phyloP scores from a whole-genome alignment of 2,888 invertebrate genomes.

The Apodemia duryi region DNA sequence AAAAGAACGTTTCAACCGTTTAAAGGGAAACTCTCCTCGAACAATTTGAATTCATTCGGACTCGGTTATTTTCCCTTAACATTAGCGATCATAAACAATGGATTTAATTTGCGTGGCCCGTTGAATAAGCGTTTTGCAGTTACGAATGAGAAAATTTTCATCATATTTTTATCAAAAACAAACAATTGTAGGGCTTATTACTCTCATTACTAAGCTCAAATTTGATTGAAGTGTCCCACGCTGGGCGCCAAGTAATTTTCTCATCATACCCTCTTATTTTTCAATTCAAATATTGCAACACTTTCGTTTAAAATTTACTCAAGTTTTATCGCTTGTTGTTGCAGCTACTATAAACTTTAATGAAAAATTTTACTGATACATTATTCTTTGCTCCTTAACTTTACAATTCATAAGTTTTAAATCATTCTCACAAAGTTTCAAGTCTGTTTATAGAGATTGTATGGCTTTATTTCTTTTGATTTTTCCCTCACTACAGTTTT shows the following conservation, averaged over 20 bases:
- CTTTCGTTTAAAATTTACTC: slow-evolving; percentile 11
- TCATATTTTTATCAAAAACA: slow-evolving; percentile 1
- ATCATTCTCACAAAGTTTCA: too few species aligned
- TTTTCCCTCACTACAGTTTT: too few species aligned
- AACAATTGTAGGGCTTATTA: neutral
- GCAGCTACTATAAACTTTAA: slow-evolving; percentile 1
- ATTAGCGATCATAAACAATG: slow-evolving; percentile 22
- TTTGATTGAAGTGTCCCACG: neutral
- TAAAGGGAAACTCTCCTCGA: slow-evolving; percentile 2
- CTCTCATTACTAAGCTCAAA: neutral
- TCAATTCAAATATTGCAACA: slow-evolving; percentile 11
- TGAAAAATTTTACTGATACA: neutral
- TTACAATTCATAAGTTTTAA: too few species aligned
- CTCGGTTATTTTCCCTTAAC: slow-evolving; percentile 19
- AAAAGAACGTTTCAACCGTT: neutral
- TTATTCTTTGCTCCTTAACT: neutral
- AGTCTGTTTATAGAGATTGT: too few species aligned
- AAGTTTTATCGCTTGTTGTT: slow-evolving; percentile 14
- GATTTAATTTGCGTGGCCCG: slow-evolving; percentile 21
- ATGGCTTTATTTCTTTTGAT: too few species aligned
- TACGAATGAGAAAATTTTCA: slow-evolving; percentile 11
- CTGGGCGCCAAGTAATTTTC: neutral
- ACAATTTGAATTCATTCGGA: slow-evolving; percentile 14
- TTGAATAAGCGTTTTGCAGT: slow-evolving; percentile 14
- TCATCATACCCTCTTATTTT: slow-evolving; percentile 14